Evolutionary conservation across 2,113 vertebrate genomes (phyloP).

Genomic region (Indicator indicator): DNA sequence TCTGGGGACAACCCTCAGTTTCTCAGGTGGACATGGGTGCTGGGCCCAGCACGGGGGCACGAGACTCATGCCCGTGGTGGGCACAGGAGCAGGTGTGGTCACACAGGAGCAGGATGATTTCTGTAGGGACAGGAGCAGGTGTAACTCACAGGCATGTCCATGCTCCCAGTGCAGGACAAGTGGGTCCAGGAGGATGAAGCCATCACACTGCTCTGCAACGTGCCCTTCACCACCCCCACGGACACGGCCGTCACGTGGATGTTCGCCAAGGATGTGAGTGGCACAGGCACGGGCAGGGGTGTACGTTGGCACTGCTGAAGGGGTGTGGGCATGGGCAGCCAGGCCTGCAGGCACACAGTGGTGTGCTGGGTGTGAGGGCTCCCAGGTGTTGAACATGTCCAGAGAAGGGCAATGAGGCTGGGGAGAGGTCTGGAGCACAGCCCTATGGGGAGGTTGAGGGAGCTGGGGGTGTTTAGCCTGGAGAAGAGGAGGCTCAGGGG

Average conservation of each 20-base stretch:
- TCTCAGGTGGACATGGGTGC: not conserved
- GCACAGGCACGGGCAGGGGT: accelerated
- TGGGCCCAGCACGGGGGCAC: too few species aligned
- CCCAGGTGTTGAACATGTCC: not conserved
- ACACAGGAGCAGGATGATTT: not conserved
- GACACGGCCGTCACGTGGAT: not conserved
- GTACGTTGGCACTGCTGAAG: accelerated
- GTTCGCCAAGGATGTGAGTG: slow-evolving; percentile 41
- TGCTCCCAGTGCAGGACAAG: slow-evolving; percentile 1
- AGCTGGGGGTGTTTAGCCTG: too few species aligned
- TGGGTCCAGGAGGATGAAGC: not conserved
- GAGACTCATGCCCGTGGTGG: not conserved
- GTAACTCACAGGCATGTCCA: not conserved
- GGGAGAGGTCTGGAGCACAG: too few species aligned
- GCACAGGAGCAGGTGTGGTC: accelerated
- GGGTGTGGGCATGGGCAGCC: not conserved
- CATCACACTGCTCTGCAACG: not conserved
- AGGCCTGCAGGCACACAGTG: not conserved
- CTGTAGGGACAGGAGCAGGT: accelerated
- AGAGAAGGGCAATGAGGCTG: too few species aligned
- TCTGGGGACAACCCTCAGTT: not conserved
- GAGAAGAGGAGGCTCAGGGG: too few species aligned
- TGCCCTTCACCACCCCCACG: not conserved
- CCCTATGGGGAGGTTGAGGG: too few species aligned
- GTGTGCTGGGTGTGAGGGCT: not conserved